phyloP scores from a whole-genome alignment of 2,888 invertebrate genomes.

The Steinernema scapterisci region DNA sequence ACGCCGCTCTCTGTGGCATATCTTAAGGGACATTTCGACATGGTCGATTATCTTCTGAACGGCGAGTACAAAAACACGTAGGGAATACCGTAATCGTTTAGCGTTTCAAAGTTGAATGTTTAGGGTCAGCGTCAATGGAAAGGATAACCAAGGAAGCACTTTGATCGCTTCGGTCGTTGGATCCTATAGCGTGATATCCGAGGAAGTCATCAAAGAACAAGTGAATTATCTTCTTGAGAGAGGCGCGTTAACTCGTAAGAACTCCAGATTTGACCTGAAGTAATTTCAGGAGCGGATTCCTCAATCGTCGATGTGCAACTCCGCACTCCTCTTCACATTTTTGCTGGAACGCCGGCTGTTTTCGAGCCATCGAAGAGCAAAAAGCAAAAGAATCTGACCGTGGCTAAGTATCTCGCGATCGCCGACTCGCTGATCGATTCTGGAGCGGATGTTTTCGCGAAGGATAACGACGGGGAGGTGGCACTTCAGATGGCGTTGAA shows the following conservation, averaged over 20 bases:
- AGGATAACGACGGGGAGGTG: conserved; percentile 35
- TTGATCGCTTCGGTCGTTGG: conserved; percentile 47
- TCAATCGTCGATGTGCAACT: conserved; percentile 34
- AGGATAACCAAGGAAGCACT: conserved; percentile 53
- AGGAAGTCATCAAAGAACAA: conserved; percentile 43
- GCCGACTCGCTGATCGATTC: conserved; percentile 44
- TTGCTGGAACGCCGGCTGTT: conserved; percentile 33
- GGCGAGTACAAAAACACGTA: background rate
- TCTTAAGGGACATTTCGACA: conserved; percentile 69
- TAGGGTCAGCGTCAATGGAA: conserved; percentile 20
- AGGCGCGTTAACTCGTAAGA: background rate
- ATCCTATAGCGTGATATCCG: conserved; percentile 43
- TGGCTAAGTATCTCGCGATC: conserved; percentile 43
- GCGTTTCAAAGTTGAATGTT: background rate
- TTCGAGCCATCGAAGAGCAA: background rate
- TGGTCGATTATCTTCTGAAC: conserved; percentile 70
- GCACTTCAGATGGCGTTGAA: conserved; percentile 35
- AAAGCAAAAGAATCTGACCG: conserved; percentile 37
- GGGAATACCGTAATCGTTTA: too few relatives aligned
- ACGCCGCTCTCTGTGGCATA: conserved; percentile 72
- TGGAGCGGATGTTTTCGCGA: conserved; percentile 42
- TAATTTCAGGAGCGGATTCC: conserved; percentile 30
- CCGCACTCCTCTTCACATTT: conserved; percentile 34
- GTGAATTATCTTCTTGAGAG: conserved; percentile 47
- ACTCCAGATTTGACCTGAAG: background rate